Base-by-base conservation (phyloP, 2,113 vertebrate genomes). In the Sinocyclocheilus anshuiensis region DNA sequence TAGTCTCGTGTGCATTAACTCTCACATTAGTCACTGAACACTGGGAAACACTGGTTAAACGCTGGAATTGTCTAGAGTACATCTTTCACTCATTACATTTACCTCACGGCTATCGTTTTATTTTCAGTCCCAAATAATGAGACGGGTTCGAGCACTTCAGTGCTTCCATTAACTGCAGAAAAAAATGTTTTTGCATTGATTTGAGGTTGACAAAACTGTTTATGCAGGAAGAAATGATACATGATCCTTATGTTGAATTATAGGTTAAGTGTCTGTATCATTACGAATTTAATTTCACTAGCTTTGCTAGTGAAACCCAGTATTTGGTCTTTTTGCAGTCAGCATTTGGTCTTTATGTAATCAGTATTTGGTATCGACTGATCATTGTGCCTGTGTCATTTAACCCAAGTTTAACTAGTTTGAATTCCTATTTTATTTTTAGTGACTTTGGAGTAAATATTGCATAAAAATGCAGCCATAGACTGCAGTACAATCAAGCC, bases 61-160 rank as follows among this genome's bases (percentile, higher is more conserved):
- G 55, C 36, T 72, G 18, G 33, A 72, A 72, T 42, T 7, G 18
- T 74, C 71, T 42, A 45, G 33, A 42, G 71, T 74, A 45, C 20
- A 11, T 80, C 22, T 42, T 39, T 24, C 11, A 36, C 29, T 77
- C 24, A 36, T 59, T 79, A 36, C 53, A 36, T 59, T 79, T 59
- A 79, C n/a, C 77, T 24, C 77, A 63, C 13, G 22, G 57, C 36
- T 61, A 80, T n/a, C 36, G 6, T 80, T 80, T 80, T 16, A 24
- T 42, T 80, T 80, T 80, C 33, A 16, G 77, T 45, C 57, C 36
- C n/a, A 9, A 63, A 15, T 39, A 80, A 39, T 80, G 77, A 63
- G 13, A 11, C 22, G 57, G 13, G 6, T 80, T 55, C 63, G 20
- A 80, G 77, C 57, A 80, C 77, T 63, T 63, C 77, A 63, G 57